Evolutionary conservation across 2,113 vertebrate genomes (phyloP), one percentile per base, ranked within the genome.

Genomic region (Rhinolophus ferrumequinum): DNA sequence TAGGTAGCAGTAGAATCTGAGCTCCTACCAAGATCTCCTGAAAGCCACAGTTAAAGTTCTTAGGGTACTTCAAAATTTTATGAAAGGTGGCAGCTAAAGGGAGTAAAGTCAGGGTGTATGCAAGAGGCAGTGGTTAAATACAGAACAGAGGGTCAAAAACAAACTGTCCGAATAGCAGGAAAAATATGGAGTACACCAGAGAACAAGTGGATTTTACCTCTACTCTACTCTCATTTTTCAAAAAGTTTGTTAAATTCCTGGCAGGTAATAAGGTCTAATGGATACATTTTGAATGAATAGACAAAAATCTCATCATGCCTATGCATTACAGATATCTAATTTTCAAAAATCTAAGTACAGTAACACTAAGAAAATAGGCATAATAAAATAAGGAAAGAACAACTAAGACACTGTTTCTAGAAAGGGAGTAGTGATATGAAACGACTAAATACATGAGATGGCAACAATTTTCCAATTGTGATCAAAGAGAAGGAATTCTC

Each of bases 1-100:
- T 96, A 89, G 35, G 52, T 92, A 83, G 72, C 73, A 93, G 75
- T 22, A 93, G 69, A 93, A 91, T 92, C 75, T 56, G 75, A 60
- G 64, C 88, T 93, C 52, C 15, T 60, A 86, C 47, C 56, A 91
- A 77, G 21, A 73, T 79, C 56, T 91, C 69, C 77, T 89, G 75
- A 97, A 96, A 82, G 47, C n/a, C 72, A 88, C 44, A 64, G 35
- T 85, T 72, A 88, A 93, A 86, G 75, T 70, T 85, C 73, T 50
- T n/a, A 67, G 50, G 58, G 52, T 58, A 83, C 26, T 54, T 90
- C 16, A 38, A 87, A 92, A 89, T 21, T 69, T 93, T 93, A 64
- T 41, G 41, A 81, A 94, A 91, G 22, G 47, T 92, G 41, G 12
- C 28, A 66, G 62, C 44, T 95, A 90, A 70, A 77, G 19, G 26